Base-by-base conservation (phyloP, 2,113 vertebrate species). In the Entelurus aequoreus region DNA sequence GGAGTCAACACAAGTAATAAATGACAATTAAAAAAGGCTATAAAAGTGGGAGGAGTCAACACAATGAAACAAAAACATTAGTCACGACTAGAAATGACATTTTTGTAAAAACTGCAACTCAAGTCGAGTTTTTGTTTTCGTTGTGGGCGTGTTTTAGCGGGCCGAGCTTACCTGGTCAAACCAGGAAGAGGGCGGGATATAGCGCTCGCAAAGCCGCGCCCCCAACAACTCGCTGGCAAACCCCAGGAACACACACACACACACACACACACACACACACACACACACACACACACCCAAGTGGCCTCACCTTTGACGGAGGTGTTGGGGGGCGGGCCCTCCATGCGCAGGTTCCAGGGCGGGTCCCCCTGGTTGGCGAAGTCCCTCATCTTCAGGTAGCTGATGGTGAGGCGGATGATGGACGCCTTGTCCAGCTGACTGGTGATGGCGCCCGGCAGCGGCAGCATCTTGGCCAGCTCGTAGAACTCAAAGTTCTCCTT, bases 401-500 rank as follows among this genome's bases (percentile, higher is more conserved):
- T 99, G 91, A 99, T 99, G 88, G 96, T 98, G 79, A 99, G 94
- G 69, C 97, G 92, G 78, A 99, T 98, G 88, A 99, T 98, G 86
- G 97, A 99, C 13, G 97, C 97, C 86, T 99, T 99, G 91, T 99
- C 97, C 76, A 99, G 93, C 84, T 99, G 97, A 76, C 94, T 97
- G 73, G 97, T 99, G 90, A 99, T 99, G 88, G 97, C 97, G 57
- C 94, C 97, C 69, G 97, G 97, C 69, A 99, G 93, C 0, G 97
- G 97, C 86, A 99, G 93, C 89, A 99, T 91, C 87, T 99, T 99
- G 84, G 97, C 97, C 91, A 99, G 88, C 76, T 99, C 97, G 38
- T 99, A 99, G 86, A 99, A 99, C 88, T 99, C 97, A 90, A 99
- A 99, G 88, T 99, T 99, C 86, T 99, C 97, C 81, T 99, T 99